These are phyloP conservation scores for Donacobius atricapilla DNA, from an alignment of 2,113 vertebrate species.

Conservation along the genomic window DNA sequence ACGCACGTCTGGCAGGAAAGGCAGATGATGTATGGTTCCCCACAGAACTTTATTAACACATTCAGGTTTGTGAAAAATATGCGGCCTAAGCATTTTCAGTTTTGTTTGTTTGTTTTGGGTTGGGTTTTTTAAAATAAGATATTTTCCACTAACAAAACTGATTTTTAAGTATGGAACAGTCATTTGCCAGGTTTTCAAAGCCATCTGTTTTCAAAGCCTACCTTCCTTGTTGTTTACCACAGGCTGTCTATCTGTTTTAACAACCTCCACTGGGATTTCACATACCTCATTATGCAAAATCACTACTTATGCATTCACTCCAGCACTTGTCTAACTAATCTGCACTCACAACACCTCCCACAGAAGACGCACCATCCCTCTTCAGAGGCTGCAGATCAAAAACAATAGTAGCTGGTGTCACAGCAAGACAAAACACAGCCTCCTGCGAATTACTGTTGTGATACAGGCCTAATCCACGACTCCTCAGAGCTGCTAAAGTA, in stretches of 20 bases:
- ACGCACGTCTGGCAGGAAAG: not conserved
- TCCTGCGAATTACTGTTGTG: conserved; percentile 42
- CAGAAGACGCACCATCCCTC: conserved; percentile 64
- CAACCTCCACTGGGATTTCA: conserved; percentile 83
- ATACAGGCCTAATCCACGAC: conserved; percentile 63
- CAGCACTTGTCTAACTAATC: conserved; percentile 79
- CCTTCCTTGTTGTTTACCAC: conserved; percentile 81
- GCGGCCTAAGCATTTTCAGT: conserved; percentile 55
- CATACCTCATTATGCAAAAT: conserved; percentile 81
- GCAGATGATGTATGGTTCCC: conserved; percentile 34
- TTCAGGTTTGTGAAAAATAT: conserved; percentile 65
- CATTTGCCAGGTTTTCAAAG: conserved; percentile 80
- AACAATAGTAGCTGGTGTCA: conserved; percentile 49
- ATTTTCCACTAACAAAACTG: conserved; percentile 67
- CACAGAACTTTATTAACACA: conserved; percentile 63
- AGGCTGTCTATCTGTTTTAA: conserved; percentile 85
- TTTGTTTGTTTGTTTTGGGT: not conserved
- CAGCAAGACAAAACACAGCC: conserved; percentile 66
- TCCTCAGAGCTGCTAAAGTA: conserved; percentile 12
- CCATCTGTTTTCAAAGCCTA: conserved; percentile 83
- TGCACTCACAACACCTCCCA: conserved; percentile 73
- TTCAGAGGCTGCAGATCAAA: conserved; percentile 72
- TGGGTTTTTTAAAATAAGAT: conserved; percentile 16
- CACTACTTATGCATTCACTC: conserved; percentile 77
- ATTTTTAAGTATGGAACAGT: conserved; percentile 74